Percentiles rank a stretch among this genome's conserved stretches.
Conservation (phyloP, 2,888 invertebrate species). For the Nymphalis c-album region DNA sequence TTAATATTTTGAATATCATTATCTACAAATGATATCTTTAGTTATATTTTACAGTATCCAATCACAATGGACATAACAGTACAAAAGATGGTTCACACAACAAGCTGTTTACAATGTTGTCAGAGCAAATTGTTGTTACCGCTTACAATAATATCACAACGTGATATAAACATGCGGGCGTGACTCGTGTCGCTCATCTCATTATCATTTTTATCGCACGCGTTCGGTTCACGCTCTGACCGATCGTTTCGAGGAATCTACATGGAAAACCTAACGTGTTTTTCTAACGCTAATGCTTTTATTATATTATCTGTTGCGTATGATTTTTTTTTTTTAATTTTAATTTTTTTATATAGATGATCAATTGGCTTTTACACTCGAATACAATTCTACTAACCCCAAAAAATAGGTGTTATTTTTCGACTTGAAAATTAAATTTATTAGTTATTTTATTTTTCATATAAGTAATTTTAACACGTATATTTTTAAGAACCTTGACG, state of each 20-base stretch:
- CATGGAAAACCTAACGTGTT: constrained; percentile 18
- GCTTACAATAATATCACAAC: constrained; percentile 17
- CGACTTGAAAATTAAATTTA: too few relatives aligned
- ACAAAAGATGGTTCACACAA: constrained; percentile 14
- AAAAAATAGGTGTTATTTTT: too few relatives aligned
- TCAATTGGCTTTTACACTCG: too few relatives aligned
- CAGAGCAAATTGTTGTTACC: constrained; percentile 20
- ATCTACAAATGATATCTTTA: neutral
- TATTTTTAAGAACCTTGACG: too few relatives aligned
- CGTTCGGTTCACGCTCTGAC: constrained; percentile 33
- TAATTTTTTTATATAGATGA: too few relatives aligned
- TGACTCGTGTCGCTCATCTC: constrained; percentile 41
- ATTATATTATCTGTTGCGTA: neutral
- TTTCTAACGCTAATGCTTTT: neutral
- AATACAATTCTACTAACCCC: too few relatives aligned
- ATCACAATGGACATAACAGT: constrained; percentile 17
- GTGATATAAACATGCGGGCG: constrained; percentile 35
- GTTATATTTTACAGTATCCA: constrained; percentile 9
- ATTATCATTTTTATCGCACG: constrained; percentile 44
- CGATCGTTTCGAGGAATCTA: constrained; percentile 31
- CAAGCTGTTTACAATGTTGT: constrained; percentile 24
- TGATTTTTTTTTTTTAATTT: too few relatives aligned
- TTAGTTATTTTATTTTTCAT: too few relatives aligned
- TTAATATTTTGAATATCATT: constrained; percentile 4
- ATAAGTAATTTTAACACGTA: too few relatives aligned